Conservation (phyloP, 2,888 invertebrate species). For the Halictus ligatus region DNA sequence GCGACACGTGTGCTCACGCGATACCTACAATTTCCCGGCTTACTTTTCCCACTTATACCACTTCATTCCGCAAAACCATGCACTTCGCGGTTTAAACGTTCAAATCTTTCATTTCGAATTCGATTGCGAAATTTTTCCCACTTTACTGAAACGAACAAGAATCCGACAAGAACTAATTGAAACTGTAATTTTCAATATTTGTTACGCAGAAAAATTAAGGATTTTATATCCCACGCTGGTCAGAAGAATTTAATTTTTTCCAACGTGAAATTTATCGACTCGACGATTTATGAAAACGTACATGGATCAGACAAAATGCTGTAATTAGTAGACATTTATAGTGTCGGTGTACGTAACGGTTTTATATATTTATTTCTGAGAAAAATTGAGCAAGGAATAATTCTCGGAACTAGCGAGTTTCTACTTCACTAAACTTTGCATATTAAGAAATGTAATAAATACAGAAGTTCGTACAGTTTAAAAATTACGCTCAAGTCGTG, state of each 20-base stretch:
- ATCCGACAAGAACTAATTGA: too few species aligned
- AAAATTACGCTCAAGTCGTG: neutral
- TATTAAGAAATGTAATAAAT: neutral
- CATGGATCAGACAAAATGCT: too few species aligned
- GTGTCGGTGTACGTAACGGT: neutral
- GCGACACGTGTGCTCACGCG: slow-evolving; percentile 16
- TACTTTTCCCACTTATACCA: slow-evolving; percentile 23
- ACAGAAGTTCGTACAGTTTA: neutral
- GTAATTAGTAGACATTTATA: too few species aligned
- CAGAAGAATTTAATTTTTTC: neutral
- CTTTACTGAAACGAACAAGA: neutral
- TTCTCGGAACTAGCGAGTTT: neutral
- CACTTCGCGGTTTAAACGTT: slow-evolving; percentile 1
- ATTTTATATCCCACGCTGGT: neutral
- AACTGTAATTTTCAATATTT: neutral
- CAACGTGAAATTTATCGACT: too few species aligned
- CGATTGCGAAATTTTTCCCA: neutral
- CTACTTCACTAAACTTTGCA: neutral
- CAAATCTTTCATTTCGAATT: neutral
- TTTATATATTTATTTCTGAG: neutral
- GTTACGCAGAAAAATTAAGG: neutral
- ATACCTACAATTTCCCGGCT: slow-evolving; percentile 10
- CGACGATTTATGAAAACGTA: too few species aligned
- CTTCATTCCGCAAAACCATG: neutral
- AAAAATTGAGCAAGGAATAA: neutral